phyloP scores from a whole-genome alignment of 30 jellyfish, hydroid and myxozoan species.

The Aurelia sp. region DNA sequence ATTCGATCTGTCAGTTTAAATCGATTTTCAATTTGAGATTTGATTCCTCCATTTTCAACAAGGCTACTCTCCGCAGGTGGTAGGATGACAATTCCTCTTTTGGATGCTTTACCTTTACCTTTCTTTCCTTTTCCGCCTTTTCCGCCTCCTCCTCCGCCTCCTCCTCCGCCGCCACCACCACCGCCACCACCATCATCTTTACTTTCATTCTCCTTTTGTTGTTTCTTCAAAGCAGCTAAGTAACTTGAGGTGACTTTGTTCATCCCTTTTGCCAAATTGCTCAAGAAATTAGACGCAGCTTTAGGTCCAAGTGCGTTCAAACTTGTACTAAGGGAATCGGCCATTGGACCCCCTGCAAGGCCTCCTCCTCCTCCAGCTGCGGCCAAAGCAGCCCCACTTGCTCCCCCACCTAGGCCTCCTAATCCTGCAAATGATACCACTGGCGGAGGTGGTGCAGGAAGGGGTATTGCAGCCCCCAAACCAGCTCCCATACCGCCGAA shows the following conservation, averaged over 20 bases:
- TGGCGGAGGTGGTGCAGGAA: conserved; percentile 49
- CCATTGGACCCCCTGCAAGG: conserved; percentile 74
- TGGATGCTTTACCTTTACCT: conserved; percentile 49
- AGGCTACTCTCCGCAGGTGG: conserved; percentile 4
- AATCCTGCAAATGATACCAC: conserved; percentile 45
- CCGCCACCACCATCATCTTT: conserved; percentile 9
- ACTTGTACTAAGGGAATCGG: conserved; percentile 67
- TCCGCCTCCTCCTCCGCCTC: conserved; percentile 45
- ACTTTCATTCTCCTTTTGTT: conserved; percentile 38
- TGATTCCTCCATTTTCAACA: conserved; percentile 33
- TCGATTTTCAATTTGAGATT: not conserved
- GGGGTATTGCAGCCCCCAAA: conserved; percentile 36
- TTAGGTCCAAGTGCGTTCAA: conserved; percentile 77
- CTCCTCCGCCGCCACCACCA: conserved; percentile 53
- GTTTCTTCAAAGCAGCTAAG: conserved; percentile 68
- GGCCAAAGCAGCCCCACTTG: conserved; percentile 38
- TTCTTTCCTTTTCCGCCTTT: conserved; percentile 69
- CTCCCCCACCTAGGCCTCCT: conserved; percentile 45
- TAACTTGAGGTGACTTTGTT: conserved; percentile 86
- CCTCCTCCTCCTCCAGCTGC: conserved; percentile 56
- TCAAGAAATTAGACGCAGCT: conserved; percentile 82
- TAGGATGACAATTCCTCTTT: conserved; percentile 56
- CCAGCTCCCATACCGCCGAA: conserved; percentile 26
- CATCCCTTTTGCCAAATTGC: conserved; percentile 88
- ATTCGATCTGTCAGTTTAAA: conserved; percentile 18